Evolutionary conservation across 1,140 invertebrate species (phyloP).

Genomic region (Hesperophylax magnus): DNA sequence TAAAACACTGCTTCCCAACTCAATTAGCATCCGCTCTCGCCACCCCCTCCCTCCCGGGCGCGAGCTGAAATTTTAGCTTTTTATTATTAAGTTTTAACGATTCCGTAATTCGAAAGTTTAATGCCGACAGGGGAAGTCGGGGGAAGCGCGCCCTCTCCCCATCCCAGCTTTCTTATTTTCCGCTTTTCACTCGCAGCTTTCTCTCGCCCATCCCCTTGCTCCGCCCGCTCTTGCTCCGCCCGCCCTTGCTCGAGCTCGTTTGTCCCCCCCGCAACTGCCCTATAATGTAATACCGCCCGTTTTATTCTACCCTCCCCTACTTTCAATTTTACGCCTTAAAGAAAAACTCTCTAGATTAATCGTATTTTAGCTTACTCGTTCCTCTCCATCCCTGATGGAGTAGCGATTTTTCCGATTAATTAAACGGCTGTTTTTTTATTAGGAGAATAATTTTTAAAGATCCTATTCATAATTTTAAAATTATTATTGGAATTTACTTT

Average conservation of each 20-base stretch:
- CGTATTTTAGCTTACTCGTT: constrained; percentile 32
- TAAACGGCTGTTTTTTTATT: background rate
- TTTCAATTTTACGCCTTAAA: constrained; percentile 42
- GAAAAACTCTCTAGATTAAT: constrained; percentile 44
- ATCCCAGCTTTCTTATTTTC: constrained; percentile 39
- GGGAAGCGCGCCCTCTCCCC: constrained; percentile 28
- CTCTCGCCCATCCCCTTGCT: background rate
- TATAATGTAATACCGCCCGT: constrained; percentile 33
- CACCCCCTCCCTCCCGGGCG: constrained; percentile 14
- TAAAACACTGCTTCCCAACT: constrained; percentile 54
- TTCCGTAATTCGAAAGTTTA: constrained; percentile 58
- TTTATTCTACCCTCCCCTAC: constrained; percentile 37
- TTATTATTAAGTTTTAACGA: constrained; percentile 59
- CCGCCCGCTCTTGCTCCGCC: background rate
- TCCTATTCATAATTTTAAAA: background rate
- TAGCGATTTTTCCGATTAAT: constrained; percentile 38
- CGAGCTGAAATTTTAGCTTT: constrained; percentile 57
- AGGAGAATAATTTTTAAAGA: background rate
- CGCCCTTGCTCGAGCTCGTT: background rate
- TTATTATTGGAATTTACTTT: constrained; percentile 4
- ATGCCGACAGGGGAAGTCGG: constrained; percentile 49
- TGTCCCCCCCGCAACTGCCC: background rate
- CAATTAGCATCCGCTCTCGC: constrained; percentile 55
- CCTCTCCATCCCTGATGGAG: constrained; percentile 23
- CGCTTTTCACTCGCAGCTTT: constrained; percentile 43